Base-by-base conservation (phyloP, 2,888 invertebrate genomes). In the Dastarcus helophoroides region DNA sequence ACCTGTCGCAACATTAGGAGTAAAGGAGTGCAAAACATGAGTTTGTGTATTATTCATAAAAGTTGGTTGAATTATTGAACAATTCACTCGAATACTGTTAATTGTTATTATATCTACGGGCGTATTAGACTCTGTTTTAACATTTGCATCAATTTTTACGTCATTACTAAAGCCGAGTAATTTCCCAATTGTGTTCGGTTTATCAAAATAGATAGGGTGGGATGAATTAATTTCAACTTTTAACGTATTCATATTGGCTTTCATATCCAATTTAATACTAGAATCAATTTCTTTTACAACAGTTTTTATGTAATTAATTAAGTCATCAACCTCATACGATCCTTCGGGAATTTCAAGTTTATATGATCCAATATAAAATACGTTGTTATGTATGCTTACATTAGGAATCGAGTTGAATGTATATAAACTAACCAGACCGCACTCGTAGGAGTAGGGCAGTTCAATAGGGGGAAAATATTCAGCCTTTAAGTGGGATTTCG, bases 11-110 rank as follows among this genome's bases (percentile, higher is more conserved):
- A 48, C 48, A 22, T 34, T 38, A 6, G 47, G 44, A 4, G 45
- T 46, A 44, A 57, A 57, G 40, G 53, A 48, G 33, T 54, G 49
- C 15, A 58, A 39, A 3, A 50, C 52, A 34, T 58, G 53, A 3
- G 41, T 41, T 16, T 35, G 40, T 14, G 37, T 35, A 9, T 42
- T 44, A 35, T 48, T 44, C 1, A 42, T 14, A 31, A 41, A 53
- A 11, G 53, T 41, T 6, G 48, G 50, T 4, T 33, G 21, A 2
- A 40, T 41, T 2, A 48, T 41, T 31, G 46, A 48, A 28, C 46
- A 48, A 24, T 50, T 45, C 11, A 50, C 36, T 24, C 41, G 31
- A 9, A 51, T 32, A 2, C 37, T 34, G 23, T 42, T 41, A 4
- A 54, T 41, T 26, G 44, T 45, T 28, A 48, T 32, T 34, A 52